These are phyloP conservation scores for Numenius arquata DNA, from an alignment of 2,113 vertebrate genomes.

Conservation along the genomic window DNA sequence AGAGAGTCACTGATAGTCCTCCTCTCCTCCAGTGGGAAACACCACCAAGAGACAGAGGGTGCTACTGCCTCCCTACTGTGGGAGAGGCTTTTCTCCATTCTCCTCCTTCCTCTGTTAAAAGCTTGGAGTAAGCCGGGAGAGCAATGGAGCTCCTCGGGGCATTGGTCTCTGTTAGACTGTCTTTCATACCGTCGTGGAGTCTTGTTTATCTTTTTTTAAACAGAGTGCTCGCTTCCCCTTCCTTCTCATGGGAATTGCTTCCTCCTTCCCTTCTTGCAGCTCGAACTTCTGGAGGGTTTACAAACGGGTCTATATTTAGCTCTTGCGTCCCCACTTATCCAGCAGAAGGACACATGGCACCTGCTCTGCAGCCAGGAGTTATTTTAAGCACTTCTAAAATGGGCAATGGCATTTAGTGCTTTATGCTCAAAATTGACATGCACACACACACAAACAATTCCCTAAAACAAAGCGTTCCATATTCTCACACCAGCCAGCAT, in stretches of 20 bases:
- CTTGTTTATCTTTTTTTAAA: neutral
- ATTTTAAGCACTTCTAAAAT: constrained; percentile 89
- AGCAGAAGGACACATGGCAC: constrained; percentile 84
- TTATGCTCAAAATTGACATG: constrained; percentile 20
- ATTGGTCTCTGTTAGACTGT: neutral
- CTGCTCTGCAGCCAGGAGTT: constrained; percentile 84
- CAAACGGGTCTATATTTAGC: constrained; percentile 78
- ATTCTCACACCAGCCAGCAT: neutral
- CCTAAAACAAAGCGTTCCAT: neutral
- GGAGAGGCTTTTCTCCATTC: neutral
- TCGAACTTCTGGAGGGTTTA: constrained; percentile 13
- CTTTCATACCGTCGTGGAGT: neutral
- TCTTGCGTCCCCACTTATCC: constrained; percentile 55
- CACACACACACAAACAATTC: neutral
- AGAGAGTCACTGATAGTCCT: neutral
- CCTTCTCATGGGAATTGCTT: neutral
- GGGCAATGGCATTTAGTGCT: constrained; percentile 78
- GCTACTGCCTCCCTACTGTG: neutral
- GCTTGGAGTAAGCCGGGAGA: neutral
- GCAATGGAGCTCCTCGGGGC: neutral
- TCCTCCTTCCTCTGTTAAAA: neutral
- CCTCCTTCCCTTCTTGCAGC: constrained; percentile 2
- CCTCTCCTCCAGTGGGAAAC: neutral
- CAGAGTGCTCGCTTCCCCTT: neutral
- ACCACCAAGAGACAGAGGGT: neutral